Evolutionary conservation across 2,797 vertebrate species (phyloP).

Genomic region (Ptychobarbus kaznakovi): DNA sequence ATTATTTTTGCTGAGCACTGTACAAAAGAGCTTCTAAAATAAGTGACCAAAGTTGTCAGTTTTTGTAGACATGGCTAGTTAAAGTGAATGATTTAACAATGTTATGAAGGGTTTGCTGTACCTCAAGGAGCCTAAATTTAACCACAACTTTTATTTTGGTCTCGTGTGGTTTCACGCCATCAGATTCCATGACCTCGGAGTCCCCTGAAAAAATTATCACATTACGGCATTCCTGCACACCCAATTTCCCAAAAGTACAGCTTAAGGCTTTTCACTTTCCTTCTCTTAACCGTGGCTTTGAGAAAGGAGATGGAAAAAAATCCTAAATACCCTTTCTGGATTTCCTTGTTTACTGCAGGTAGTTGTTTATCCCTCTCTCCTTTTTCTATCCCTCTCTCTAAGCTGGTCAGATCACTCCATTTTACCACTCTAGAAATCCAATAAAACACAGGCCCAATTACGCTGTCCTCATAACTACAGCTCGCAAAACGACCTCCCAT

Average conservation of each 20-base stretch:
- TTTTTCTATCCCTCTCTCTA: constrained; percentile 24
- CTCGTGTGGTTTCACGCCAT: constrained; percentile 78
- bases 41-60: constrained; percentile 68
- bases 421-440: constrained; percentile 66
- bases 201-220: constrained; percentile 81
- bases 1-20: background rate
- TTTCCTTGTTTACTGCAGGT: constrained; percentile 73
- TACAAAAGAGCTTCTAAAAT: constrained; percentile 34
- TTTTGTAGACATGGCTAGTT: constrained; percentile 76
- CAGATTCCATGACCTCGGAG: constrained; percentile 76
- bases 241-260: constrained; percentile 79
- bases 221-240: constrained; percentile 81
- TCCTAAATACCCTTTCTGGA: constrained; percentile 62
- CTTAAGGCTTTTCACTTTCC: constrained; percentile 72
- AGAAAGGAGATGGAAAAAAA: constrained; percentile 52
- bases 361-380: constrained; percentile 64
- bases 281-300: constrained; percentile 70
- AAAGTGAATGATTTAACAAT: constrained; percentile 64
- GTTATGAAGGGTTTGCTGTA: constrained; percentile 64
- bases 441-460: constrained; percentile 64
- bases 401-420: constrained; percentile 63
- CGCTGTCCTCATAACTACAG: constrained; percentile 65
- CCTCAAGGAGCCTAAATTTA: constrained; percentile 64
- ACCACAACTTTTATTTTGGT: constrained; percentile 75
- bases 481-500: constrained; percentile 59